These are phyloP conservation scores for Pseudoatta argentina DNA, from an alignment of 1,140 invertebrate species.

Conservation along the genomic window DNA sequence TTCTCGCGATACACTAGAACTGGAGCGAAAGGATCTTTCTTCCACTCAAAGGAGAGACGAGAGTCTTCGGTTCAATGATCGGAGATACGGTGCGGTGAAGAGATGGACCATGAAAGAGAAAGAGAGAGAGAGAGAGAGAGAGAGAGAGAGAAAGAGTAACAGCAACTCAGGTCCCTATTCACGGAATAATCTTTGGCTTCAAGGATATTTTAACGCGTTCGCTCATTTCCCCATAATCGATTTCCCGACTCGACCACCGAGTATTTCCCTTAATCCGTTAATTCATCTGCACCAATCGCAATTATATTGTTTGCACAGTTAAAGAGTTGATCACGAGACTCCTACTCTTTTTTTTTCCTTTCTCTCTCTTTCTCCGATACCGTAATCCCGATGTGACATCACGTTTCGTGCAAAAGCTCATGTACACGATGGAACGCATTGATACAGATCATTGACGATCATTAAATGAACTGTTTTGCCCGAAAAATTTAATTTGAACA, in stretches of 20 bases:
- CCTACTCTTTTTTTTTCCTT: background rate
- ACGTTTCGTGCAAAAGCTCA: constrained; percentile 45
- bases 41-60: background rate
- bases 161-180: constrained; percentile 27
- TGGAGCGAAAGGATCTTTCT: constrained; percentile 61
- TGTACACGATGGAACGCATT: constrained; percentile 31
- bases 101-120: constrained; percentile 10
- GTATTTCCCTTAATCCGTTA: constrained; percentile 54
- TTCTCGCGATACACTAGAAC: constrained; percentile 43
- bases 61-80: constrained; percentile 25
- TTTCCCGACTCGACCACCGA: constrained; percentile 6
- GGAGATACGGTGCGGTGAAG: constrained; percentile 3
- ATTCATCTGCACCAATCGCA: constrained; percentile 27
- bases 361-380: background rate
- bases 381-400: constrained; percentile 38
- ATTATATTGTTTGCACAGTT: constrained; percentile 52
- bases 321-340: background rate
- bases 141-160: background rate
- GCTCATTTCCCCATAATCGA: background rate
- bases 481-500: constrained; percentile 19
- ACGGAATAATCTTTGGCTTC: constrained; percentile 48
- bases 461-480: constrained; percentile 1
- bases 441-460: background rate
- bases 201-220: constrained; percentile 48
- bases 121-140: background rate